Evolutionary conservation across 2,888 invertebrate species (phyloP), one percentile per base, ranked within the genome.

Genomic region (Troides oblongomaculatus): DNA sequence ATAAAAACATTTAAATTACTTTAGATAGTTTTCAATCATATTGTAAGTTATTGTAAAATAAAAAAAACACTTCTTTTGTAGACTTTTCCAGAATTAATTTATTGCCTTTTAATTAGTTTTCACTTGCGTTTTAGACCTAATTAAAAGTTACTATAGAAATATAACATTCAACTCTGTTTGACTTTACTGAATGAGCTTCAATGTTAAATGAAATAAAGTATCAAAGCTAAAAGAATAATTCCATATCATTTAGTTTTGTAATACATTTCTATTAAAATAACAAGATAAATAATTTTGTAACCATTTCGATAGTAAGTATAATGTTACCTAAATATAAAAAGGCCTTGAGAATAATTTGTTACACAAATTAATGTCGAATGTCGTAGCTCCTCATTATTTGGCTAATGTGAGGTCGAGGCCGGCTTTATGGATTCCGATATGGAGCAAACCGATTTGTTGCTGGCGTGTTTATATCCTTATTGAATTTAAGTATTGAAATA

Each of bases 381-480:
- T 56, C 62, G 67, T 64, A 66, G 65, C 60, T 70, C 64, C 66
- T 66, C 56, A 69, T 64, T 58, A 62, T 21, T n/a, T 60, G 21
- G 30, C 57, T 62, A 64, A 71, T 71, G 64, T 57, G 71, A 72
- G 50, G 75, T 74, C 14, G 74, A 74, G 62, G 36, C 64, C 62
- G 59, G 50, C 25, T 62, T 67, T 25, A 59, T 73, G 17, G 70
- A 69, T 59, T 39, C 60, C 23, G 73, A 71, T 17, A 67, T 71
- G 57, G 61, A 58, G 1, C 72, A 73, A 56, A 72, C 72, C 66
- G 71, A 72, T 67, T 66, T 64, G 56, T 64, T 46, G 46, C 56
- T 23, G 30, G 65, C 36, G 43, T 25, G 62, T n/a, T 65, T 23
- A 61, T 64, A 76, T 74, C 12, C n/a, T 53, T n/a, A 53, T 53